Conservation (phyloP, 1,140 invertebrate genomes). For the Neodiprion fabricii region DNA sequence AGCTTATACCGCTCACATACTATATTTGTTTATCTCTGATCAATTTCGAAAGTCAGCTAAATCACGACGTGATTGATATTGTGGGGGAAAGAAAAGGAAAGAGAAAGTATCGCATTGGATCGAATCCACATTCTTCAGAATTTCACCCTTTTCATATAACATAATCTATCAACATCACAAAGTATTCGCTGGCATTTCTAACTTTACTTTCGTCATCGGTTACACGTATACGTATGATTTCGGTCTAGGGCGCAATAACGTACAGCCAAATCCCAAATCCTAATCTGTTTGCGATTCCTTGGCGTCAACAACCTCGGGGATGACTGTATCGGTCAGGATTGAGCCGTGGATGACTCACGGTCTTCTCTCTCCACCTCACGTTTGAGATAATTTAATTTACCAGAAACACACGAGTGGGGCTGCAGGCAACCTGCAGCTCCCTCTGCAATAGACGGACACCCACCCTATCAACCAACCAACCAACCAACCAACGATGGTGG, state of each 20-base stretch:
- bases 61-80: too few relatives aligned
- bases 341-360: neutral
- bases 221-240: too few relatives aligned
- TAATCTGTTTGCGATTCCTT: neutral
- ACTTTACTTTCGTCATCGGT: too few relatives aligned
- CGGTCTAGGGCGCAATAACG: too few relatives aligned
- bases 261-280: too few relatives aligned
- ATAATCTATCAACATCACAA: neutral
- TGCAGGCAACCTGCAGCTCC: neutral
- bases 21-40: too few relatives aligned
- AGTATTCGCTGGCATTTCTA: slow-evolving; percentile 16
- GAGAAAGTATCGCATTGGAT: too few relatives aligned
- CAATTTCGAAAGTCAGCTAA: too few relatives aligned
- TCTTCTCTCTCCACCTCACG: neutral
- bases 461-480: too few relatives aligned
- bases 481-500: too few relatives aligned
- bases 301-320: neutral
- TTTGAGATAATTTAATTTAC: slow-evolving; percentile 2
- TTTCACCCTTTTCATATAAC: neutral
- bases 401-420: neutral
- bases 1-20: too few relatives aligned
- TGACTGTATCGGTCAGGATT: neutral
- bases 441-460: neutral
- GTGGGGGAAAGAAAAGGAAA: too few relatives aligned
- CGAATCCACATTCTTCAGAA: neutral